Evolutionary conservation across 2,113 vertebrate species (phyloP).

Genomic region (Chinchilla lanigera): DNA sequence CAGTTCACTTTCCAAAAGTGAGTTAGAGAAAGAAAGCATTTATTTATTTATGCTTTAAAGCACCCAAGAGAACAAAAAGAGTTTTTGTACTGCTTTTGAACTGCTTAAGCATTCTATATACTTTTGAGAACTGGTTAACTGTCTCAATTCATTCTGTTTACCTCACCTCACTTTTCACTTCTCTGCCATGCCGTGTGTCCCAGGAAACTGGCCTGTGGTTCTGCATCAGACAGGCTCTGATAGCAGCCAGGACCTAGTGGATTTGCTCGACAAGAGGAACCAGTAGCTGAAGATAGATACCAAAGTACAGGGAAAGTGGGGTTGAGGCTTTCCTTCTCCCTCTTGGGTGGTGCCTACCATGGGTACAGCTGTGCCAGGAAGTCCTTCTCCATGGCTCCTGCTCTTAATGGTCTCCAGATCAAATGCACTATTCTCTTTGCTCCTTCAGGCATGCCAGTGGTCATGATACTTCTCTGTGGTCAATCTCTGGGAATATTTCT

Average conservation of each 20-base stretch:
- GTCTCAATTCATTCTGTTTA: not conserved
- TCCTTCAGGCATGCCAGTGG: not conserved
- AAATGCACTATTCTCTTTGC: not conserved
- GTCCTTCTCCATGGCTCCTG: fast-evolving
- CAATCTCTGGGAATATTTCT: fast-evolving
- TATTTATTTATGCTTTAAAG: slow-evolving; percentile 71
- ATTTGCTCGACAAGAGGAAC: not conserved
- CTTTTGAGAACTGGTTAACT: not conserved
- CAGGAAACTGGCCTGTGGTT: not conserved
- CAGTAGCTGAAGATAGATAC: not conserved
- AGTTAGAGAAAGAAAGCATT: slow-evolving; percentile 9
- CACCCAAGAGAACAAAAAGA: slow-evolving; percentile 3
- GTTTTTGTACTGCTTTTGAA: slow-evolving; percentile 25
- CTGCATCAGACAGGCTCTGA: not conserved
- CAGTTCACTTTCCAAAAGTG: slow-evolving; percentile 30
- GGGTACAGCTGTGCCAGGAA: fast-evolving
- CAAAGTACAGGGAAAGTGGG: not conserved
- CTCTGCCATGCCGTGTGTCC: not conserved
- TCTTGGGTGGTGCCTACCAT: not conserved
- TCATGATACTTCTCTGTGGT: not conserved
- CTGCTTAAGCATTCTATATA: not conserved
- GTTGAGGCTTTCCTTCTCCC: not conserved
- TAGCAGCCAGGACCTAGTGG: not conserved
- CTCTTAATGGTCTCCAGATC: not conserved
- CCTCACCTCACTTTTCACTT: not conserved